Evolutionary conservation across 1,140 invertebrate genomes (phyloP), one percentile per base, ranked within the genome.

Genomic region (Macrobrachium rosenbergii): DNA sequence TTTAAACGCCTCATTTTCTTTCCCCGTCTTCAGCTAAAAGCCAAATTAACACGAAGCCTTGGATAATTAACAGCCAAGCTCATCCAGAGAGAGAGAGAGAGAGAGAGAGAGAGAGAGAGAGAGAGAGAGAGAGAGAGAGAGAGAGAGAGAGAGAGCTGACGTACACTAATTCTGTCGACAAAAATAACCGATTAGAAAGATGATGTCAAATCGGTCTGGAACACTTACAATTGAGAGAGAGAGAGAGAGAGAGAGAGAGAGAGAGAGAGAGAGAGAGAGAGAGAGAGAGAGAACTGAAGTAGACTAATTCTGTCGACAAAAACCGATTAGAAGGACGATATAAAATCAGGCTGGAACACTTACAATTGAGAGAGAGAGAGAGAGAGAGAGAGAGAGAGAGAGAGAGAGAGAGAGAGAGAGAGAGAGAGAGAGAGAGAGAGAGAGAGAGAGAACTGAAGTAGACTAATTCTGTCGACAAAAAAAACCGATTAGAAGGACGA

Each of bases 51-150:
- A 14, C 28, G 28, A 17, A 17, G 23, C 45, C 72, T 21, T 14
- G 72, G 72, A 5, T 43, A 45, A 75, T 75, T 75, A 28, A 75
- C 19, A 37, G 23, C 6, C 72, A 21, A 23, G 72, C 28, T 17
- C n/a, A n/a, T n/a, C n/a, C n/a, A n/a, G n/a, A n/a, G n/a, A n/a
- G n/a, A n/a, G n/a, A 37, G 19, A 73, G 72, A 75, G 72, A 37
- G 72, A 37, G 72, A 11, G 72, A 75, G 72, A 75, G 72, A 75
- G 72, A 75, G 72, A 37, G 72, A 75, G 72, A 75, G 72, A 75
- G 72, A 75, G 72, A 75, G 72, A 37, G 72, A 75, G 72, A 43
- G 72, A 43, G 72, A 75, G 72, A 37, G 72, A 75, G 72, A 75
- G 72, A 37, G 72, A 37, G 64, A 17, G 64, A 67, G 64, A 12